A percentile compares a stretch with the other conserved stretches of the same genome.
Conservation (phyloP, 2,113 vertebrate genomes). For the Salvelinus alpinus region DNA sequence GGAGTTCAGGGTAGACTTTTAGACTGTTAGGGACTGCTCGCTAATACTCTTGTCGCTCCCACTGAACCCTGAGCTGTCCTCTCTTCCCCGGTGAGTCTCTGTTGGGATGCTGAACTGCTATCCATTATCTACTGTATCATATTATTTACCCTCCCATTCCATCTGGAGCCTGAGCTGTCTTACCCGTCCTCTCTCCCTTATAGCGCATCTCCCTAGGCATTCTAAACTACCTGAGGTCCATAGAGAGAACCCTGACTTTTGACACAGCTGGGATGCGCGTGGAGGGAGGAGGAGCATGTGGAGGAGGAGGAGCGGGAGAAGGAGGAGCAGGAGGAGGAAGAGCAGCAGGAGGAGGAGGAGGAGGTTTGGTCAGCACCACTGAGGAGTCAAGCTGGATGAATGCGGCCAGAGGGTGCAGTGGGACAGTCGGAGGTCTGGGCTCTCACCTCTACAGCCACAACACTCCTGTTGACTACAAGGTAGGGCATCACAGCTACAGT, state of each 20-base stretch:
- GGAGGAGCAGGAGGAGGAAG: too few relatives aligned
- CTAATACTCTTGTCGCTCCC: neutral
- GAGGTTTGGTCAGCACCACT: constrained; percentile 39
- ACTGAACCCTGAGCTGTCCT: neutral
- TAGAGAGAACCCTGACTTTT: constrained; percentile 74
- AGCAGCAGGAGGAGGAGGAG: too few relatives aligned
- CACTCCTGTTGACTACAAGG: constrained; percentile 72
- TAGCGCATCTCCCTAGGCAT: constrained; percentile 70
- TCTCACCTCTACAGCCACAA: constrained; percentile 55
- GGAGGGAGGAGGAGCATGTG: constrained; percentile 22
- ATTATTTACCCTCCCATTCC: neutral
- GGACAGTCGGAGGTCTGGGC: constrained; percentile 53
- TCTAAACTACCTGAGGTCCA: constrained; percentile 76
- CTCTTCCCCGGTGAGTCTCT: constrained; percentile 53
- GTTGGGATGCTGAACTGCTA: constrained; percentile 74
- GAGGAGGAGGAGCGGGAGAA: too few relatives aligned
- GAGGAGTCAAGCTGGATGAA: constrained; percentile 69
- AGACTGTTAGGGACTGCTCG: too few relatives aligned
- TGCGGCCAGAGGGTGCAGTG: constrained; percentile 60
- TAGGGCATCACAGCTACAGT: constrained; percentile 30
- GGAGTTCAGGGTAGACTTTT: too few relatives aligned
- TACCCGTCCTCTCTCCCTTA: neutral
- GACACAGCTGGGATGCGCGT: constrained; percentile 60
- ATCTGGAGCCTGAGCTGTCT: neutral
- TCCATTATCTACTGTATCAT: neutral